Evolutionary conservation across 1,140 invertebrate genomes (phyloP), one percentile per base, ranked within the genome.

Genomic region (Drosophila tani): DNA sequence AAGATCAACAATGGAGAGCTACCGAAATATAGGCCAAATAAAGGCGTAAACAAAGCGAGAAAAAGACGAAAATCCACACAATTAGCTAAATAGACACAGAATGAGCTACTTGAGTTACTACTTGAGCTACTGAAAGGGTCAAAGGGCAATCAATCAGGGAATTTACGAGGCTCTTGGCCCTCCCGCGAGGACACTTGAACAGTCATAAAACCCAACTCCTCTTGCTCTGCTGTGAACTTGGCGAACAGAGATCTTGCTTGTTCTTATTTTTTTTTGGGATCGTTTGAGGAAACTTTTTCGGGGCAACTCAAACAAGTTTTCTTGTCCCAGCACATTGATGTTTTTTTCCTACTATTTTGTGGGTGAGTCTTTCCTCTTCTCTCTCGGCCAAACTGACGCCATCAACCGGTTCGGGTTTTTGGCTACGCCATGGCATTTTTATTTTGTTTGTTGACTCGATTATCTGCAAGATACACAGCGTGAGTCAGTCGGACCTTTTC

Each of bases 381-480:
- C 46, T 21, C 8, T 76, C 67, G 76, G 50, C 60, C 77, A 69
- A 87, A 80, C 84, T 88, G 84, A 87, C 83, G 83, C 83, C 83
- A 87, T 88, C 84, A 87, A 87, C 83, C 83, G 83, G 84, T 87
- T 88, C 82, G 53, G 59, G 50, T 66, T 79, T 82, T 84, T 59
- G 79, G 79, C 60, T 74, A 82, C 55, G 64, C 53, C 63, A 78
- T 21, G 53, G 58, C 53, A 77, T 86, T 85, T 81, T 63, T 78
- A 47, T 69, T 69, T 41, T 19, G 32, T 43, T 40, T 71, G 67
- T 64, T 69, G 74, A 79, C 66, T 64, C 27, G 67, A 65, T 76
- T 87, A 88, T 88, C 81, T 81, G 69, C 68, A 77, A 88, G 71
- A 83, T 83, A 83, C 76, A 75, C 65, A 76, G 47, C 17, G 41